phyloP scores from a whole-genome alignment of 2,888 invertebrate species.

The Perizoma flavofasciatum region DNA sequence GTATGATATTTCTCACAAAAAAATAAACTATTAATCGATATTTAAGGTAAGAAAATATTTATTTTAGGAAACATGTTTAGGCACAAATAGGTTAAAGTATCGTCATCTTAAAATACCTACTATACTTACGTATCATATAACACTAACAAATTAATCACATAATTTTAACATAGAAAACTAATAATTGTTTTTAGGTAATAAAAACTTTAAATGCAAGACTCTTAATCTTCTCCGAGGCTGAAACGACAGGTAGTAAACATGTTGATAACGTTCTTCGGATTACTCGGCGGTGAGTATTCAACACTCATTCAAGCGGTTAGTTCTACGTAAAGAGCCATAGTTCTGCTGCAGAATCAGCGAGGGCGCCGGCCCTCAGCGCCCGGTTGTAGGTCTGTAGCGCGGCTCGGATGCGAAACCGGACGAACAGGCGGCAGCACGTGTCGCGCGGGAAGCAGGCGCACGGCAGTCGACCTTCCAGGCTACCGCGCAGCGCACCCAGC shows the following conservation, averaged over 20 bases:
- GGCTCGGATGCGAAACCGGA: conserved; percentile 23
- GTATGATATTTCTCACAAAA: no score
- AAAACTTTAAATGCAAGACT: conserved; percentile 5
- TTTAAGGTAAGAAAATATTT: no score
- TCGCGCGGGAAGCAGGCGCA: conserved; percentile 29
- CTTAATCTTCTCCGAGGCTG: not conserved
- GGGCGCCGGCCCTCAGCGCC: conserved; percentile 4
- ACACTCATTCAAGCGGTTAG: not conserved
- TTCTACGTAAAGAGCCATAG: conserved; percentile 14
- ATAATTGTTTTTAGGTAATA: conserved; percentile 4
- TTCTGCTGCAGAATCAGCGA: not conserved
- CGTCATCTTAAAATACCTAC: no score
- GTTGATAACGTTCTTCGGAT: conserved; percentile 1
- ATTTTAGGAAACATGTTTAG: no score
- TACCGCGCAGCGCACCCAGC: conserved; percentile 15
- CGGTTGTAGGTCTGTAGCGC: conserved; percentile 20
- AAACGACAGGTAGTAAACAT: not conserved
- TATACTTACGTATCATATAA: not conserved
- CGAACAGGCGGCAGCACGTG: conserved; percentile 21
- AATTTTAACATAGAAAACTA: conserved; percentile 6
- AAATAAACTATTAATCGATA: no score
- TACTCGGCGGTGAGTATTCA: conserved; percentile 14
- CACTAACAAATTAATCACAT: conserved; percentile 9
- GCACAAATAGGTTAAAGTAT: no score
- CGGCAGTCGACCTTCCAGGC: conserved; percentile 8